Conservation (phyloP, 2,888 invertebrate species). For the Drosophila aldrichi region DNA sequence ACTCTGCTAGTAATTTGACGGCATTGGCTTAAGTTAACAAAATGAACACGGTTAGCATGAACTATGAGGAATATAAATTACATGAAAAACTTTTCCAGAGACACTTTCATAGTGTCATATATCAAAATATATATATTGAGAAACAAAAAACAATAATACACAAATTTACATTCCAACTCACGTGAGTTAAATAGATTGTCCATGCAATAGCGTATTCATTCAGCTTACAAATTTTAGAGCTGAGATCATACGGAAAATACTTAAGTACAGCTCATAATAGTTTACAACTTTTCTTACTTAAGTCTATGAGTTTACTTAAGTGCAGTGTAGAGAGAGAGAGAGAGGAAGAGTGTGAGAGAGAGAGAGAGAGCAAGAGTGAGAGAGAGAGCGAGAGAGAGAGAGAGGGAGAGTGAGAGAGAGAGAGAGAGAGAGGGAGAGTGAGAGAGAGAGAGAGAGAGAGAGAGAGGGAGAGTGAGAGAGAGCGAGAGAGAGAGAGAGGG, state of each 20-base stretch:
- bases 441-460: neutral
- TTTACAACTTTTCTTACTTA: neutral
- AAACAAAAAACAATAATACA: no score
- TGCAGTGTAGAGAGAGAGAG: neutral
- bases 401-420: no score
- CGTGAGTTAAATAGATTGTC: neutral
- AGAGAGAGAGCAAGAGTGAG: neutral
- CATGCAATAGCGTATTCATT: neutral
- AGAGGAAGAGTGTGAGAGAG: neutral
- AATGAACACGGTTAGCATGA: neutral
- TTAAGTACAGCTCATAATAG: neutral
- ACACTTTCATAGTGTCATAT: neutral
- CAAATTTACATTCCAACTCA: neutral
- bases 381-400: neutral
- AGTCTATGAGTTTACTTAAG: neutral
- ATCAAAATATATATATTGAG: neutral
- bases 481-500: accelerated
- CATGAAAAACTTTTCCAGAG: neutral
- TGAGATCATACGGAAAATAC: neutral
- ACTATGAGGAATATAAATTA: neutral
- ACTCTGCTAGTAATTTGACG: neutral
- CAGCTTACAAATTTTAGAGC: neutral
- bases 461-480: neutral
- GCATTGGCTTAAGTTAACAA: no score
- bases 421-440: neutral